Evolutionary conservation across 2,888 invertebrate genomes (phyloP), one percentile per base, ranked within the genome.

Genomic region (Protodeltote pygarga): DNA sequence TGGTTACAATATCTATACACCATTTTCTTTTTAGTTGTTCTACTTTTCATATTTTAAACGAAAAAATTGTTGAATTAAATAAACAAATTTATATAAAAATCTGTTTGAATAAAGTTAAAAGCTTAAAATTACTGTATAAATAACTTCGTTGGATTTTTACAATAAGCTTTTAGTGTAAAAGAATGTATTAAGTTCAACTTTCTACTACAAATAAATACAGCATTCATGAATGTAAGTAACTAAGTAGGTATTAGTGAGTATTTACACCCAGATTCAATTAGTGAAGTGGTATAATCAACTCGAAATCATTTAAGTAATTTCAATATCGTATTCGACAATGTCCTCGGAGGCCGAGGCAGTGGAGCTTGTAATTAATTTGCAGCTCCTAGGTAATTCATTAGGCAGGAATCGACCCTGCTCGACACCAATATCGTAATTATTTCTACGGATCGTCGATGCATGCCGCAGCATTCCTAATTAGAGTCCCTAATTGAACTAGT

Each of bases 341-440:
- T 65, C 68, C 64, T 61, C 48, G 58, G 69, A 66, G 60, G 58
- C 53, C 53, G 71, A 55, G 35, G 55, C 72, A 71, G 46, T 65
- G 62, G 40, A 55, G 66, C 68, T 42, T 71, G 68, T 80, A 83
- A 84, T 83, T 80, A 81, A 83, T 81, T 81, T 79, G 73, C 74
- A 70, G 75, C 65, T 71, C 68, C 66, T 60, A 68, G 69, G 73
- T 78, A 82, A 81, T 83, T 82, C 79, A 83, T 82, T 79, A 79
- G 76, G 70, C 67, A 59, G 70, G 54, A 75, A 73, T 71, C 74
- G 76, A 73, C 54, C 57, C 65, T 55, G 62, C 63, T 69, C 63
- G 54, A 61, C 62, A 61, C 65, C 72, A 68, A 75, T 77, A 71
- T 73, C 74, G 69, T 78, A 72, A 75, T 77, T 73, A 77, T 76